Evolutionary conservation across 2,888 invertebrate species (phyloP), one percentile per base, ranked within the genome.

Genomic region (Idaea straminata): DNA sequence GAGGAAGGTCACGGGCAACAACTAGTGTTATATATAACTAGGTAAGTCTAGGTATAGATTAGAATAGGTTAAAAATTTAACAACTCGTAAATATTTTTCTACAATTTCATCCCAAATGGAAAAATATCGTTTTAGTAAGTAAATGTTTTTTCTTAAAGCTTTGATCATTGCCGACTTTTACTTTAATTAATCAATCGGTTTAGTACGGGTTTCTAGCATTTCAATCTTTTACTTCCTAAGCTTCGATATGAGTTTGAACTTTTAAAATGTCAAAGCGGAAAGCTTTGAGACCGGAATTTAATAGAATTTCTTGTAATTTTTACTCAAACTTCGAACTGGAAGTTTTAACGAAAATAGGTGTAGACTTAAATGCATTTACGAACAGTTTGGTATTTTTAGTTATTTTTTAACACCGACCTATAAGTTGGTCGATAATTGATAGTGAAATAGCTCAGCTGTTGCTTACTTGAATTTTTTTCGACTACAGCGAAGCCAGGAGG

Each of bases 261-360:
- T 47, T 47, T 13, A 47, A 47, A 47, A 47, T 47, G 47, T 47
- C 47, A 47, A 47, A 47, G 47, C 13, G 47, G 13, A 47, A 47
- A 47, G 6, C 47, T 47, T 47, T 47, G 47, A 47, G 47, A 47
- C 47, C 13, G 47, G 47, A 47, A 47, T 47, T 47, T 47, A 47
- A 47, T 47, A 47, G 47, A 47, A 47, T 47, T 47, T 47, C 47
- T 47, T 47, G 47, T 47, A 47, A 47, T 47, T 47, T 47, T 47
- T 47, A 47, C 47, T 47, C 47, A 47, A 47, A 47, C 10, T 47
- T 47, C 47, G 47, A 47, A 13, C 47, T 47, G 13, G 47, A 47
- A 13, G 47, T 47, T 47, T 47, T 47, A 47, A 47, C 10, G 47
- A 13, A 47, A 47, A 10, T 47, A 47, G 36, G 47, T 47, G 13